Evolutionary conservation across 1,140 invertebrate species (phyloP), one percentile per base, ranked within the genome.

Genomic region (Gerris buenoi): DNA sequence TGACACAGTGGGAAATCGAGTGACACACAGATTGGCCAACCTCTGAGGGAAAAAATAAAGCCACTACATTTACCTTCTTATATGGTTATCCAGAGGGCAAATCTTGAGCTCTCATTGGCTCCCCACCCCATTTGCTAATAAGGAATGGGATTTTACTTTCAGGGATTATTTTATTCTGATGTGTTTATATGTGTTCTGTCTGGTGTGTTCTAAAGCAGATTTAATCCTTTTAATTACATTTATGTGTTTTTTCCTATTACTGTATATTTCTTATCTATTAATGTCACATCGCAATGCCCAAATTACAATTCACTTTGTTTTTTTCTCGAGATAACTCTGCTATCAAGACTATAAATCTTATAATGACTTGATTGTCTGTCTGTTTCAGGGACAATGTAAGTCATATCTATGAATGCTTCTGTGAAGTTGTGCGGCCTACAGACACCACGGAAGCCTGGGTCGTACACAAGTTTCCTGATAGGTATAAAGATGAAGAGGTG

Each of bases 391-490:
- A 88, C 72, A 87, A 90, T 80, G 87, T 89, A 29, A 84, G 84
- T 71, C 85, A 85, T 77, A 78, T 91, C 68, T 91, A 89, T 79
- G 88, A 91, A 78, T 86, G 89, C 76, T 92, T 90, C 74, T 88
- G 87, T 74, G 89, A 91, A 81, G 82, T 91, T 63, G 88, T 85
- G 64, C 83, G 84, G 46, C 84, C 85, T 57, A 75, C 78, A 63
- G 71, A 67, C 15, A 68, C 67, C 15, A 82, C 81, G 72, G 81
- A 84, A 71, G 81, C 88, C 65, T 88, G 86, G 81, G 86, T 91
- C 73, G 76, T 88, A 18, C 86, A 86, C 75, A 89, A 87, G 75
- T 91, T 86, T 80, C 89, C 89, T 64, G 85, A 84, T 68, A 79
- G 77, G 65, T 91, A 87, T 75, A 83, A 81, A 72, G 85, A 91